These are phyloP conservation scores for Sphaerodactylus townsendi DNA, from an alignment of 2,113 vertebrate species.

Conservation along the genomic window DNA sequence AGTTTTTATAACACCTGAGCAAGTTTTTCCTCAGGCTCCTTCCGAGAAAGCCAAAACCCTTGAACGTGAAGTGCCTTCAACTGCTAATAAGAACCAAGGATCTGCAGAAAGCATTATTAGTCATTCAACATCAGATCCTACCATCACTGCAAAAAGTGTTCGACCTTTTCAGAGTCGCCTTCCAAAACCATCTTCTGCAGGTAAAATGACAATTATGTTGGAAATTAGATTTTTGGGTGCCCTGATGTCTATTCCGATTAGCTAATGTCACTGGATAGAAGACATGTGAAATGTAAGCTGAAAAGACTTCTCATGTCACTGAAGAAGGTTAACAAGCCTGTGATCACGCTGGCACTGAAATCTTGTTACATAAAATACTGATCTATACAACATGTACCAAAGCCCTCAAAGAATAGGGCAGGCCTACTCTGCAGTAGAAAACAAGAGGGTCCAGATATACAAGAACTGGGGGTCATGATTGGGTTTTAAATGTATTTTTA, in stretches of 20 bases:
- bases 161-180: conserved; percentile 76
- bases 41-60: conserved; percentile 78
- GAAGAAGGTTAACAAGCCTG: conserved; percentile 52
- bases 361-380: conserved; percentile 39
- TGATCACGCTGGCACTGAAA: conserved; percentile 47
- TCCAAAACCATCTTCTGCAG: conserved; percentile 79
- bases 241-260: conserved; percentile 50
- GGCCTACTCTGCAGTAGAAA: background rate
- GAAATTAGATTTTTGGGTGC: conserved; percentile 36
- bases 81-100: conserved; percentile 59
- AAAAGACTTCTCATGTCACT: conserved; percentile 38
- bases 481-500: background rate
- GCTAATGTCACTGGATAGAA: conserved; percentile 50
- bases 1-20: conserved; percentile 51
- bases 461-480: conserved; percentile 11
- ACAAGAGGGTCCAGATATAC: conserved; percentile 34
- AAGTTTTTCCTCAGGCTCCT: conserved; percentile 55
- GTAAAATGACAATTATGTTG: conserved; percentile 74
- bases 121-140: conserved; percentile 82
- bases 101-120: conserved; percentile 67
- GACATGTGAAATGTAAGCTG: conserved; percentile 47
- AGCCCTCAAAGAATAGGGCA: conserved; percentile 28
- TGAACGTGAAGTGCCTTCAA: conserved; percentile 84
- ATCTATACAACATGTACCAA: conserved; percentile 38
- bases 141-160: conserved; percentile 67